Percentiles rank a stretch among this genome's conserved stretches.
These are phyloP conservation scores for Deroplatys truncata DNA, from an alignment of 2,888 invertebrate genomes.

Conservation along the genomic window DNA sequence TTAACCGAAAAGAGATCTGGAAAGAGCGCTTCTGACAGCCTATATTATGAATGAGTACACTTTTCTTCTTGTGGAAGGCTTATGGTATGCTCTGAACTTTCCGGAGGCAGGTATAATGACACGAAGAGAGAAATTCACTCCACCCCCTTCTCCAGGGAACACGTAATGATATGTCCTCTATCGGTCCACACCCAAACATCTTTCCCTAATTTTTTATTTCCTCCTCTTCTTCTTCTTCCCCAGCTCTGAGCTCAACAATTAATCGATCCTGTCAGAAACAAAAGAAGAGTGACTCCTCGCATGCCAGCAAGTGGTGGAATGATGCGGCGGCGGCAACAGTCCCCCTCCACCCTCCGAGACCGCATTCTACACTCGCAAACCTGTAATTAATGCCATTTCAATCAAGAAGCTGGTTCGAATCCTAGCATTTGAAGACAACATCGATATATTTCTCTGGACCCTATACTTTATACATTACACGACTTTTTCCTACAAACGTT, in stretches of 20 bases:
- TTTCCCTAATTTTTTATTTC: neutral
- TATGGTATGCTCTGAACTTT: neutral
- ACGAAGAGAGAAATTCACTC: neutral
- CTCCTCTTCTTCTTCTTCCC: neutral
- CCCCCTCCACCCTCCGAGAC: neutral
- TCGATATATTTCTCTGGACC: slow-evolving; percentile 4
- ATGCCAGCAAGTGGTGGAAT: neutral
- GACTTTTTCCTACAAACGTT: neutral
- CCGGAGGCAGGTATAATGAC: neutral
- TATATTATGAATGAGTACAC: neutral
- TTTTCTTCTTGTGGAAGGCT: neutral
- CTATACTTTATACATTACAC: slow-evolving; percentile 15
- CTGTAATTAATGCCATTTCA: slow-evolving; percentile 25
- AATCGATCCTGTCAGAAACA: slow-evolving; percentile 6
- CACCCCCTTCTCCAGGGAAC: neutral
- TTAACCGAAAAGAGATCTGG: neutral
- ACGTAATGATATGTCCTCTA: slow-evolving; percentile 5
- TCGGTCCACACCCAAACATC: slow-evolving; percentile 7
- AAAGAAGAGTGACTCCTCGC: neutral
- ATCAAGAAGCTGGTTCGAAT: slow-evolving; percentile 17
- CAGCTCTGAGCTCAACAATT: neutral
- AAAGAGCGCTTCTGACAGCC: neutral
- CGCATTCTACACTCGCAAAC: neutral
- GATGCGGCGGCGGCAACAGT: neutral
- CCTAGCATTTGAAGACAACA: slow-evolving; percentile 12